Conservation (phyloP, 2,113 vertebrate species). For the Notechis scutatus region DNA sequence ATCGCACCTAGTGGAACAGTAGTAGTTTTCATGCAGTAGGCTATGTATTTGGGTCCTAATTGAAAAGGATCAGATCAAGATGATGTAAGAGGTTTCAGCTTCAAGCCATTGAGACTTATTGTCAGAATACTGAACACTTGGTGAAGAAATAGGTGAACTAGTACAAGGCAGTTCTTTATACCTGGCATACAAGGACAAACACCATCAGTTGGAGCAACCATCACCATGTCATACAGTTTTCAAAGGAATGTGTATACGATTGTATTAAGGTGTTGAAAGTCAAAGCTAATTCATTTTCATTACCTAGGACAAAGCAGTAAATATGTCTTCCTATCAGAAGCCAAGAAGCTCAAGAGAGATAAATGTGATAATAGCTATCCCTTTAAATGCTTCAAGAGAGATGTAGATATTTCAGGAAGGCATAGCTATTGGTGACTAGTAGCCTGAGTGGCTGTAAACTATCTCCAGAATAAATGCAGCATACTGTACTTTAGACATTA, state of each 20-base stretch:
- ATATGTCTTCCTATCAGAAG: neutral
- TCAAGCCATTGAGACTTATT: neutral
- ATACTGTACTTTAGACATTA: neutral
- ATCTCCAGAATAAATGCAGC: neutral
- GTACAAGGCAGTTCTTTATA: neutral
- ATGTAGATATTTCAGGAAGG: neutral
- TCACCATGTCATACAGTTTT: neutral
- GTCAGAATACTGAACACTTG: neutral
- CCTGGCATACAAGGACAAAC: neutral
- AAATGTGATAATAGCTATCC: neutral
- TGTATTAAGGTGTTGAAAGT: neutral
- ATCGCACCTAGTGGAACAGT: neutral
- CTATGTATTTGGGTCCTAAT: neutral
- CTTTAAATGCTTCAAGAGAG: neutral
- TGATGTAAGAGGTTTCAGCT: neutral
- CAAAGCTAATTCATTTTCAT: neutral
- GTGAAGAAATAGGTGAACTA: neutral
- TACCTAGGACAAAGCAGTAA: neutral
- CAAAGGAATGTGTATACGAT: neutral
- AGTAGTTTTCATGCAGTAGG: neutral
- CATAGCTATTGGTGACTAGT: neutral
- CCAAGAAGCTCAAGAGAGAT: neutral
- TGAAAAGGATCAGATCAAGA: neutral
- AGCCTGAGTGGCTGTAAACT: neutral
- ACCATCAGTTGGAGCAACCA: neutral